Evolutionary conservation across 1,140 invertebrate species (phyloP), one percentile per base, ranked within the genome.

Genomic region (Drosophila neocordata): DNA sequence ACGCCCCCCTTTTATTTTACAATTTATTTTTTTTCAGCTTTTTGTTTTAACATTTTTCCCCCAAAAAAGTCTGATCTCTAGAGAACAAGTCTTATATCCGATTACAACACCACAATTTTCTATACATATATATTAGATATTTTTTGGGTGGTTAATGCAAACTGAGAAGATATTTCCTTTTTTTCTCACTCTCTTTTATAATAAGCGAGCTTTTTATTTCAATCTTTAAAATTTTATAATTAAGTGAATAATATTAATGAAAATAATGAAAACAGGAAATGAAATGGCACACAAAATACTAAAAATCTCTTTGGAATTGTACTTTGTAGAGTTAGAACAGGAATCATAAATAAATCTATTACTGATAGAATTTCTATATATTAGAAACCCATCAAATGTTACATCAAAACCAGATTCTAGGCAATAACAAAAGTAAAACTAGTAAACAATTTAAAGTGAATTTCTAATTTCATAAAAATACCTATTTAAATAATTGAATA

Each of bases 81-180:
- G 82, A 79, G 82, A 74, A n/a, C 63, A 62, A 65, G 78, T 82
- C 76, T 87, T 87, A 85, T 85, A 85, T 85, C 82, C 82, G 82
- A 85, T 85, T 85, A 85, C 82, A 82, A 87, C 82, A 85, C 82
- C 82, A 63, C 78, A 87, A 61, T 20, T 75, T 67, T 68, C 44
- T 60, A 44, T 68, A 66, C 6, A 6, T 31, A 31, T 6, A 31
- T 31, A 2, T 15, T 8, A 18, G 7, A 48, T 44, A 48, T 61
- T 22, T 60, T 74, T 71, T 57, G 31, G 52, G 63, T 73, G 69
- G 73, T 73, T 71, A 77, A 66, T 48, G 37, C 53, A 37, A 51
- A 56, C 34, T 55, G 69, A 57, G 64, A 56, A 74, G 66, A 63
- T 74, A 74, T 67, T 74, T 67, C 24, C 11, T 37, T 58, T 55